phyloP scores from a whole-genome alignment of 2,888 invertebrate genomes.

The Germaria angustata region DNA sequence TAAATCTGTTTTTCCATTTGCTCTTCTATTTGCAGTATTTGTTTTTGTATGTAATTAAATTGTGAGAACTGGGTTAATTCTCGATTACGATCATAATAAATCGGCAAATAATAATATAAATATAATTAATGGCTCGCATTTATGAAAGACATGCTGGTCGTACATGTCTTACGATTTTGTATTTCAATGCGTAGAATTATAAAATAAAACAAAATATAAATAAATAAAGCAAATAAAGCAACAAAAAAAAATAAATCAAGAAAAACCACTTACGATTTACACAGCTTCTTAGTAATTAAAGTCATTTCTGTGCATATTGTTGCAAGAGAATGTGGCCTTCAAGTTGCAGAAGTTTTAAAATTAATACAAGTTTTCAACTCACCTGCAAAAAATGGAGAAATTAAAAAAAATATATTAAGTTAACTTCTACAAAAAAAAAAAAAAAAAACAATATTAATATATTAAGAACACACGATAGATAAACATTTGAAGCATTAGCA shows the following conservation, averaged over 20 bases:
- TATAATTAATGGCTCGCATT: background rate
- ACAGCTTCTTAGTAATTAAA: background rate
- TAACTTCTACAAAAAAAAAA: background rate
- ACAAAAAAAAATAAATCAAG: background rate
- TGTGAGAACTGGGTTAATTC: conserved; percentile 62
- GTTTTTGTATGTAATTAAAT: conserved; percentile 1
- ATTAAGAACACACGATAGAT: background rate
- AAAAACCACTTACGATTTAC: conserved; percentile 18
- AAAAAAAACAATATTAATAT: too few relatives aligned
- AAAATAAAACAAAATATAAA: background rate
- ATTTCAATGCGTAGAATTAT: conserved; percentile 18
- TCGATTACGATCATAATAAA: conserved; percentile 51
- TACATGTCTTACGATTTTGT: background rate
- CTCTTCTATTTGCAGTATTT: background rate
- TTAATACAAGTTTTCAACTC: conserved; percentile 35
- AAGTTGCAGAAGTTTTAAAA: conserved; percentile 16
- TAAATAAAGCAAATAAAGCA: background rate
- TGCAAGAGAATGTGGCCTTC: conserved; percentile 50
- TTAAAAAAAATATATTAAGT: conserved; percentile 15
- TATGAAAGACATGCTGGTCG: background rate
- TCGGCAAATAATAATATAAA: conserved; percentile 24
- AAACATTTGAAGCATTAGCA: background rate
- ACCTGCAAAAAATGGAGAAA: conserved; percentile 54
- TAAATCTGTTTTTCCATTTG: background rate
- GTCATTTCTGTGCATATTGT: background rate